Evolutionary conservation across 2,888 invertebrate species (phyloP).

Genomic region (Nephrotoma guestfalica): DNA sequence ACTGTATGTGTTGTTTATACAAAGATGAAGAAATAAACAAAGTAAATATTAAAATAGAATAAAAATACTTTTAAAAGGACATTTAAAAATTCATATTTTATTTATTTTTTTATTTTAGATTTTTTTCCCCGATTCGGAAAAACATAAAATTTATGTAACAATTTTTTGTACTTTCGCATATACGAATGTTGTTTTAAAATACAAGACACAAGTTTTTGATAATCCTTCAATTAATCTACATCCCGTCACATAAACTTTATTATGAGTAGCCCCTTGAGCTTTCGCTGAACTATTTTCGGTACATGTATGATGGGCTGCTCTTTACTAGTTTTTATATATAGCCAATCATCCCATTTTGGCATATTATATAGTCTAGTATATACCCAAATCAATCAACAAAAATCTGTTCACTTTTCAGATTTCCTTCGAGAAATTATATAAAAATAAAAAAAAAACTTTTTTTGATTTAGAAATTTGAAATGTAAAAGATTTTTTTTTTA

Average conservation of each 20-base stretch:
- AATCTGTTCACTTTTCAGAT: neutral
- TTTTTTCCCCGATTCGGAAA: neutral
- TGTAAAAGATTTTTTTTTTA: neutral
- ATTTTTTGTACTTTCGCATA: neutral
- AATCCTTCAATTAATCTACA: neutral
- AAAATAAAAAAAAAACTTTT: neutral
- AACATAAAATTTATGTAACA: neutral
- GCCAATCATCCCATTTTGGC: neutral
- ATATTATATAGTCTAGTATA: neutral
- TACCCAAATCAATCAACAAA: neutral
- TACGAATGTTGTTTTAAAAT: neutral
- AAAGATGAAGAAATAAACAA: neutral
- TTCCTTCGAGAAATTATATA: neutral
- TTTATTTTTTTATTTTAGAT: neutral
- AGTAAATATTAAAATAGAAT: neutral
- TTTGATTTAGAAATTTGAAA: neutral
- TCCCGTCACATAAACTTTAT: neutral
- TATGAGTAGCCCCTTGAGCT: neutral
- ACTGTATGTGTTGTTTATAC: neutral
- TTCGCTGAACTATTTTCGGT: neutral
- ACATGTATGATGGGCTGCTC: neutral
- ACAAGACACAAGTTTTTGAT: neutral
- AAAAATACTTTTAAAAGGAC: neutral
- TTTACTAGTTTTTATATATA: neutral
- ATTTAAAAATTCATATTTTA: neutral